phyloP scores from a whole-genome alignment of 2,888 invertebrate species.

The Axea sp. region DNA sequence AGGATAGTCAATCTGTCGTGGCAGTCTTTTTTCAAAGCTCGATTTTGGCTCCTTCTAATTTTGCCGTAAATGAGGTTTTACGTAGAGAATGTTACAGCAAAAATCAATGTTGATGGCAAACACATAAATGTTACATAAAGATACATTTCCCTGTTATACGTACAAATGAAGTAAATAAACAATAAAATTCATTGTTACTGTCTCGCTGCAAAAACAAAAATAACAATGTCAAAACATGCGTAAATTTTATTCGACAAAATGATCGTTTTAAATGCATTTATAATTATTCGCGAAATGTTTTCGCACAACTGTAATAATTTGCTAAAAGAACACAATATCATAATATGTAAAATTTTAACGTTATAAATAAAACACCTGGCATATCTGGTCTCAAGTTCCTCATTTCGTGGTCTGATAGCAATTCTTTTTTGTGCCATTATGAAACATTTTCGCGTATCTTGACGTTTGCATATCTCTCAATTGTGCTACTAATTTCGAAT shows the following conservation, averaged over 20 bases:
- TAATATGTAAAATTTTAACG: conserved; percentile 6
- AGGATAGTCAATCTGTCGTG: too few species aligned
- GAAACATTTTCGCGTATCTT: conserved; percentile 25
- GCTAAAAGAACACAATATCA: background rate
- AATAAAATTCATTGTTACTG: too few species aligned
- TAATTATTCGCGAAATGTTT: conserved; percentile 11
- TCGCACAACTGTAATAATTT: conserved; percentile 20
- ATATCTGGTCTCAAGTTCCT: conserved; percentile 17
- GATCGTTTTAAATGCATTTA: conserved; percentile 7
- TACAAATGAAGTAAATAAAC: conserved; percentile 6
- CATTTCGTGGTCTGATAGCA: conserved; percentile 2
- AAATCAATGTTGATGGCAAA: conserved; percentile 47
- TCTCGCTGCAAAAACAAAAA: background rate
- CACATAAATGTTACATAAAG: conserved; percentile 25
- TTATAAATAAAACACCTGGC: conserved; percentile 27
- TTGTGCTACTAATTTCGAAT: conserved; percentile 12
- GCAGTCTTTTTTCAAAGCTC: too few species aligned
- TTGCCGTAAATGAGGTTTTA: conserved; percentile 15
- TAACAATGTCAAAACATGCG: too few species aligned
- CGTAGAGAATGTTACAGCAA: conserved; percentile 16
- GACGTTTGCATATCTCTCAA: conserved; percentile 22
- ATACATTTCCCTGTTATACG: background rate
- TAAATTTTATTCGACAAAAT: background rate
- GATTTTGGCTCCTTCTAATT: too few species aligned
- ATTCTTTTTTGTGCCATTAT: conserved; percentile 14